Base-by-base conservation (phyloP, 2,888 invertebrate genomes). In the Cryptocheilus praepositus region DNA sequence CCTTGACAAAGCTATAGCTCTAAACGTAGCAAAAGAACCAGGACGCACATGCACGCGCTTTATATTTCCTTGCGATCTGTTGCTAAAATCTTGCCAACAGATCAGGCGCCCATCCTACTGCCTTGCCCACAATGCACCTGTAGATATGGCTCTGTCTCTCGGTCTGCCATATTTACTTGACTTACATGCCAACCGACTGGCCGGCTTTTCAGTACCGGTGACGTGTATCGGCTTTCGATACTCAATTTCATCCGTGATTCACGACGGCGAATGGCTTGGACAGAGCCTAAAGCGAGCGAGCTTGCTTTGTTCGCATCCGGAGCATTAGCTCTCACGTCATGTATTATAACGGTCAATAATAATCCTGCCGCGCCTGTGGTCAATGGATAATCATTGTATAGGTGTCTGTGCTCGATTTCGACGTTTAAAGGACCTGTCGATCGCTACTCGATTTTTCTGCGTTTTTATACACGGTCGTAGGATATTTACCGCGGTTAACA, bases 221-320 rank as follows among this genome's bases (percentile, higher is more conserved):
- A 63, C 64, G 66, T 66, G 53, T 77, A 73, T 71, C 70, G 69
- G 64, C 71, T 75, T 64, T 67, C 70, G 71, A 75, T 77, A 71
- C 57, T 56, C 68, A 55, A 70, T 62, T 65, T 67, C 61, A 71
- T 61, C 49, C 64, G 25, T 64, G 55, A 78, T 71, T 80, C 70
- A 54, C 49, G 53, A 60, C 57, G 18, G 22, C 60, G 61, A 67
- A 21, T 21, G 52, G 44, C 62, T 59, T 43, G 44, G 65, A 36
- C 36, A 36, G 36, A 36, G 36, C 36, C 36, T 36, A 36, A 61
- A 63, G 28, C 46, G n/a, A 45, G 15, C 43, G 51, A 44, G 16
- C 56, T 15, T 13, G 49, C 44, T 56, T 68, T 63, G 63, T 64
- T 49, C 58, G 16, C 21, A 5, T 49, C 19, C 36, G 44, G 58